A percentile compares a stretch with the other conserved stretches of the same genome.
Evolutionary conservation across 2,888 invertebrate genomes (phyloP).

Genomic region (Cantharis flavilabris): DNA sequence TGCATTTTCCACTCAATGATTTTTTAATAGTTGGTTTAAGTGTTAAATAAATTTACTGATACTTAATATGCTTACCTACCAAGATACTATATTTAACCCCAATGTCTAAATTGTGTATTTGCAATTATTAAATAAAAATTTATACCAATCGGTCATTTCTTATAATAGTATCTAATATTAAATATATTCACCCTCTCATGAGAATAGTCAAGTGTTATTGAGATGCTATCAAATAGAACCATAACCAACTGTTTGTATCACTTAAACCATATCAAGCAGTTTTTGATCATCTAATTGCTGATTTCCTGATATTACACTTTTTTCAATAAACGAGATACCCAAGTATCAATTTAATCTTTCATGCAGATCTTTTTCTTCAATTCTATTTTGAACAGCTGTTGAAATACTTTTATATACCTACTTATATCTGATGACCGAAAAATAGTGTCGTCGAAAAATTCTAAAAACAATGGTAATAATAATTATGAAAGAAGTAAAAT

Average conservation of each 20-base stretch:
- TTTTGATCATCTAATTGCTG: conserved; percentile 41
- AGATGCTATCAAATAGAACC: conserved; percentile 30
- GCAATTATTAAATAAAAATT: neutral
- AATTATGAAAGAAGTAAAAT: too few species aligned
- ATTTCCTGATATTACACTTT: conserved; percentile 47
- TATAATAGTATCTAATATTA: neutral
- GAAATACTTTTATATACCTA: too few species aligned
- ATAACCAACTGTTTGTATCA: conserved; percentile 41
- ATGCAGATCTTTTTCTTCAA: neutral
- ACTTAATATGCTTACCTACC: neutral
- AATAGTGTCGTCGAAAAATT: too few species aligned
- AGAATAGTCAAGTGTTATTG: conserved; percentile 40
- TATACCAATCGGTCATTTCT: neutral
- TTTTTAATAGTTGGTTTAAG: conserved; percentile 11
- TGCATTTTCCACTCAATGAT: conserved; percentile 24
- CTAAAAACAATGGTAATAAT: too few species aligned
- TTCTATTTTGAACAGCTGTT: neutral
- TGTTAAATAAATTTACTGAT: conserved; percentile 7
- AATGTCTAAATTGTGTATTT: neutral
- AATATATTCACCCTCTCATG: conserved; percentile 27
- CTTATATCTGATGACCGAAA: too few species aligned
- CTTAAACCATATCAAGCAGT: conserved; percentile 49
- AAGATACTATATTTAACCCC: neutral
- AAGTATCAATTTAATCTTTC: neutral
- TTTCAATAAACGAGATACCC: conserved; percentile 36